Evolutionary conservation across 2,113 vertebrate genomes (phyloP).

Genomic region (Entelurus aequoreus): DNA sequence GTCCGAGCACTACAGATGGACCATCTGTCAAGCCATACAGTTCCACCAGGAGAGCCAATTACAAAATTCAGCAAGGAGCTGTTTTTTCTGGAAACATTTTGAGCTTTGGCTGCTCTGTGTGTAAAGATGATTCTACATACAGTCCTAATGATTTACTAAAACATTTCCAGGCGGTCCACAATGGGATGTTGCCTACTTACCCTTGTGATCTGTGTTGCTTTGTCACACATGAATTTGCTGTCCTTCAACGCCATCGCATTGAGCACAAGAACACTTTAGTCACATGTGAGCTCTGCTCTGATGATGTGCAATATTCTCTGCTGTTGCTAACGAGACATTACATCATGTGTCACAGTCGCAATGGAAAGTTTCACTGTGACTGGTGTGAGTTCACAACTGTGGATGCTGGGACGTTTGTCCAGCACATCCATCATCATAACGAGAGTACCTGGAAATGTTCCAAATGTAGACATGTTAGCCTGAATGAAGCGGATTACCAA

Average conservation of each 20-base stretch:
- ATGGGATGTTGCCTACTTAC: constrained; percentile 86
- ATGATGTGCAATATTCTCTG: constrained; percentile 83
- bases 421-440: constrained; percentile 94
- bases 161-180: constrained; percentile 86
- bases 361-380: constrained; percentile 89
- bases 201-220: constrained; percentile 95
- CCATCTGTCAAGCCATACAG: constrained; percentile 8
- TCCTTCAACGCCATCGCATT: constrained; percentile 87
- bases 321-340: constrained; percentile 91
- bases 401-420: constrained; percentile 94
- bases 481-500: constrained; percentile 82
- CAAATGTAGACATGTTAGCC: constrained; percentile 81
- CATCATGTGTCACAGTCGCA: constrained; percentile 84
- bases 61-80: constrained; percentile 71
- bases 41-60: constrained; percentile 32
- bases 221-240: constrained; percentile 88
- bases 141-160: constrained; percentile 96
- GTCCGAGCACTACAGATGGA: constrained; percentile 21
- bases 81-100: constrained; percentile 89
- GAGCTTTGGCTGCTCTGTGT: constrained; percentile 88
- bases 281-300: constrained; percentile 92
- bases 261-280: constrained; percentile 90
- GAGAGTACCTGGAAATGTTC: constrained; percentile 83
- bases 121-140: constrained; percentile 80
- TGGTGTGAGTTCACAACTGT: constrained; percentile 88